Conservation (phyloP, 2,888 invertebrate genomes). For the Euphydryas editha region DNA sequence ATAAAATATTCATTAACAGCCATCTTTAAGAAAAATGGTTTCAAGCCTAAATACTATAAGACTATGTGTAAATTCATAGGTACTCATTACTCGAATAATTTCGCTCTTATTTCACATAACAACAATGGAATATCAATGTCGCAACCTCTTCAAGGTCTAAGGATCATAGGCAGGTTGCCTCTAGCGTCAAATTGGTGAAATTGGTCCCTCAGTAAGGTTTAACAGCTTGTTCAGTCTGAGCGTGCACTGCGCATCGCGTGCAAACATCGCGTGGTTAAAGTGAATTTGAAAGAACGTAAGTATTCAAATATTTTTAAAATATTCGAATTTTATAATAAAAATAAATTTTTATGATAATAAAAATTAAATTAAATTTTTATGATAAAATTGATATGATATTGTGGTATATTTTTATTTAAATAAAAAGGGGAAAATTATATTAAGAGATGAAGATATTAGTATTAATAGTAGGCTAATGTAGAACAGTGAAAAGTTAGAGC, state of each 20-base stretch:
- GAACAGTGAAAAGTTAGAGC: no score
- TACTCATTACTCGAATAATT: background rate
- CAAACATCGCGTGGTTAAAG: constrained; percentile 3
- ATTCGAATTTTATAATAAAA: background rate
- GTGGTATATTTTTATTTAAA: no score
- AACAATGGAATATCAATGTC: constrained; percentile 34
- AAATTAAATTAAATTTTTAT: background rate
- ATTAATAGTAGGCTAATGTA: no score
- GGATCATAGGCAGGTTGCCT: constrained; percentile 18
- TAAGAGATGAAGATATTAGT: no score
- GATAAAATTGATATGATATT: no score
- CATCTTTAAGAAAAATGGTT: no score
- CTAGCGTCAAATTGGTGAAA: background rate
- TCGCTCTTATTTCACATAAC: constrained; percentile 12
- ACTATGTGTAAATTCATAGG: background rate
- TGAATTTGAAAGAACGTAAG: constrained; percentile 6
- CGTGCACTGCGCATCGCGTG: constrained; percentile 15
- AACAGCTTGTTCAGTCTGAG: constrained; percentile 17
- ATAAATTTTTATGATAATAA: background rate
- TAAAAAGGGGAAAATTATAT: no score
- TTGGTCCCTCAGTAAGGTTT: constrained; percentile 22
- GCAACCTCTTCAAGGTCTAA: constrained; percentile 38
- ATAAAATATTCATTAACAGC: no score
- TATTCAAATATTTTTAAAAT: background rate
- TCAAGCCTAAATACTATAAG: background rate